phyloP scores from a whole-genome alignment of 2,888 invertebrate species.

The Apotomis betuletana region DNA sequence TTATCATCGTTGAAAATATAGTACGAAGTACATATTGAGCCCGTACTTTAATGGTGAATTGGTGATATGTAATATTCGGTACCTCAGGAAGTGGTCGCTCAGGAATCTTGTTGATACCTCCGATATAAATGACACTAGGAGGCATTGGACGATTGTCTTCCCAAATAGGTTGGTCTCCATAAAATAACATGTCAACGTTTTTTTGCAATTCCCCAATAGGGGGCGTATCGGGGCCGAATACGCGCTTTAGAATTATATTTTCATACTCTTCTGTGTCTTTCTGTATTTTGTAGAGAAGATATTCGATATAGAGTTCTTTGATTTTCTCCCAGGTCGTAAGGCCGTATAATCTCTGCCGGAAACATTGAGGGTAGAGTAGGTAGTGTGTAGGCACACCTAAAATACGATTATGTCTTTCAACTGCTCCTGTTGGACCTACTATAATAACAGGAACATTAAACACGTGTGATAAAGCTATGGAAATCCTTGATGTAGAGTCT shows the following conservation, averaged over 20 bases:
- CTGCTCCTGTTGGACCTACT: conserved; percentile 4
- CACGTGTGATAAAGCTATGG: conserved; percentile 10
- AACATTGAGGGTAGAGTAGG: conserved; percentile 15
- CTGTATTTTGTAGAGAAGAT: not conserved
- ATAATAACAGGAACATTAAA: conserved; percentile 33
- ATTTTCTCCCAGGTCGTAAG: conserved; percentile 33
- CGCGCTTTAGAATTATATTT: conserved; percentile 44
- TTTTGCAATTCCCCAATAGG: conserved; percentile 46
- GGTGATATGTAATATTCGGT: conserved; percentile 15
- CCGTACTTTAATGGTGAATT: too few species aligned
- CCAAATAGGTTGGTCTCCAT: conserved; percentile 67
- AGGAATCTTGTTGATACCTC: conserved; percentile 62
- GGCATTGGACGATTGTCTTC: conserved; percentile 62
- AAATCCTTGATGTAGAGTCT: conserved; percentile 6
- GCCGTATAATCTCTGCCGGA: conserved; percentile 4
- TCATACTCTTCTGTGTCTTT: conserved; percentile 32
- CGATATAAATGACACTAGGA: conserved; percentile 64
- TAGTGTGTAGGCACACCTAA: conserved; percentile 37
- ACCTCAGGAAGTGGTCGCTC: conserved; percentile 63
- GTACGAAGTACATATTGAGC: too few species aligned
- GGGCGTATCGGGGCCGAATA: conserved; percentile 50
- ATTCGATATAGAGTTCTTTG: conserved; percentile 21
- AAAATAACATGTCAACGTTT: conserved; percentile 62
- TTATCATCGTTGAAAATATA: too few species aligned
- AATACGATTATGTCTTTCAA: not conserved